phyloP scores from a whole-genome alignment of 2,888 invertebrate genomes.

The Dastarcus helophoroides region DNA sequence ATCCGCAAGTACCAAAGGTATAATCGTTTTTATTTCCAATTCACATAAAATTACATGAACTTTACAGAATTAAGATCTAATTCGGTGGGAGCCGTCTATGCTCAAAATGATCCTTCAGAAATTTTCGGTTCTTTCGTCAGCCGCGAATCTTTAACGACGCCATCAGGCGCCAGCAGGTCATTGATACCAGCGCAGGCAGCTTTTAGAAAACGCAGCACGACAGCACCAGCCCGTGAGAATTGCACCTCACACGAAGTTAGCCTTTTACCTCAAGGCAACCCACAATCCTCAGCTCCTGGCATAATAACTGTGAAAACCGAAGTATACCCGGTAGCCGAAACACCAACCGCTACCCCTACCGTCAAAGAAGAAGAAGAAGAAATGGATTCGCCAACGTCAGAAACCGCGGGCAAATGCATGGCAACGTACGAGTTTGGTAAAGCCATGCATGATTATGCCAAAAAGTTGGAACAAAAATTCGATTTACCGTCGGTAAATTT shows the following conservation, averaged over 20 bases:
- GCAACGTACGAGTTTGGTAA: constrained; percentile 24
- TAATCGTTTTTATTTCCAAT: background rate
- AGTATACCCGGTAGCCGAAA: background rate
- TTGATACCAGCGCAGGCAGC: constrained; percentile 4
- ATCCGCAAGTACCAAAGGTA: constrained; percentile 33
- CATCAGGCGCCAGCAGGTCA: constrained; percentile 32
- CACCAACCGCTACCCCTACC: background rate
- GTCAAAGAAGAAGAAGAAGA: constrained; percentile 4
- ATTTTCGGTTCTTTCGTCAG: constrained; percentile 44
- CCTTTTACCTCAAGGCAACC: constrained; percentile 13
- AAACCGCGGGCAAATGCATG: constrained; percentile 4
- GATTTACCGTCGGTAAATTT: too few species aligned
- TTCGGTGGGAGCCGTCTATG: constrained; percentile 48
- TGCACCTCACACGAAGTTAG: constrained; percentile 14
- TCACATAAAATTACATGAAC: too few species aligned
- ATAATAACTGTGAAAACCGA: constrained; percentile 2
- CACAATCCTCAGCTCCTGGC: constrained; percentile 4
- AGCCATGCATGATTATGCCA: constrained; percentile 26
- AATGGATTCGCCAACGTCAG: constrained; percentile 4
- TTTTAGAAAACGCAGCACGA: constrained; percentile 11
- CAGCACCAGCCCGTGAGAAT: constrained; percentile 11
- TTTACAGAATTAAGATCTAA: constrained; percentile 57
- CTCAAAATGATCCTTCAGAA: constrained; percentile 39
- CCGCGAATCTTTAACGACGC: constrained; percentile 31
- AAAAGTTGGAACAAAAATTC: too few species aligned